These are phyloP conservation scores for Myiopsitta monachus DNA, from an alignment of 2,113 vertebrate genomes.

Conservation along the genomic window DNA sequence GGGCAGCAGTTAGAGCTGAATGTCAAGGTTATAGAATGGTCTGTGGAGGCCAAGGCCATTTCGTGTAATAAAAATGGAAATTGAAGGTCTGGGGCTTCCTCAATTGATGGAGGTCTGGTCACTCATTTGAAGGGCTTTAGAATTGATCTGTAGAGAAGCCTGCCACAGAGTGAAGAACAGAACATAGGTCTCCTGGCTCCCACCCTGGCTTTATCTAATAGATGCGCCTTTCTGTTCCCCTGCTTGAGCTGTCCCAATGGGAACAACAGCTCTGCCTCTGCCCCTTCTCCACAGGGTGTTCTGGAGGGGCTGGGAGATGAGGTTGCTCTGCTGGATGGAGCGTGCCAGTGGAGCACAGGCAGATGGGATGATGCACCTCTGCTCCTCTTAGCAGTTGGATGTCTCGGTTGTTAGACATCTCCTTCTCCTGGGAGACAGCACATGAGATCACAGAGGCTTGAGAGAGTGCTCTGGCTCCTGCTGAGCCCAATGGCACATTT, in stretches of 20 bases:
- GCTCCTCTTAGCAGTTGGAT: neutral
- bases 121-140: neutral
- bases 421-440: neutral
- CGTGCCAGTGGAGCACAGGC: rapidly evolving
- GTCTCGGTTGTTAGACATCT: neutral
- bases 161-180: neutral
- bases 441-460: neutral
- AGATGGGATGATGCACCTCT: neutral
- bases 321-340: neutral
- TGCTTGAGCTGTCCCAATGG: neutral
- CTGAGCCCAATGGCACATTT: neutral
- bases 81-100: neutral
- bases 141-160: neutral
- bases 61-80: neutral
- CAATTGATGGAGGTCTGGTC: neutral
- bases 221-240: neutral
- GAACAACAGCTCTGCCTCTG: neutral
- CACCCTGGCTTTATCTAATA: neutral
- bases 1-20: neutral
- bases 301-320: neutral
- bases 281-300: neutral
- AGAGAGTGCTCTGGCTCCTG: neutral
- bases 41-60: neutral
- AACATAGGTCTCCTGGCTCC: neutral
- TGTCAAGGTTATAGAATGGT: neutral